Conservation (phyloP, 2,113 vertebrate species). For the Mirza zaza region DNA sequence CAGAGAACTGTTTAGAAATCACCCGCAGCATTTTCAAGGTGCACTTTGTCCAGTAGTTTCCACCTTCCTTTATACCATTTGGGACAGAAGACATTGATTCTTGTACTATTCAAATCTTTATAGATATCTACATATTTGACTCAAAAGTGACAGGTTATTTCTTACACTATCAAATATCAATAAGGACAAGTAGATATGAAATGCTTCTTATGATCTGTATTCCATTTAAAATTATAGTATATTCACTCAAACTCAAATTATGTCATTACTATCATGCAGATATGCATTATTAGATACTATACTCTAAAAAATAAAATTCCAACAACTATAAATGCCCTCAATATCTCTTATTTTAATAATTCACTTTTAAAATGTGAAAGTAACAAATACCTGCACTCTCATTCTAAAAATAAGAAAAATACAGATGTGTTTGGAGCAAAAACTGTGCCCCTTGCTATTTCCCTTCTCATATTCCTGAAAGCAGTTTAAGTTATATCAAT, state of each 20-base stretch:
- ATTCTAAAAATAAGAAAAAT: neutral
- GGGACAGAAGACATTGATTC: neutral
- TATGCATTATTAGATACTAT: neutral
- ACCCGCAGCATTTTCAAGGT: neutral
- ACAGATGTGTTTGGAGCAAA: neutral
- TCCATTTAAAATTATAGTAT: neutral
- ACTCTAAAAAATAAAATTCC: neutral
- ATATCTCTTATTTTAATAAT: neutral
- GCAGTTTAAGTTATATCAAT: neutral
- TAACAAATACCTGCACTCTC: fast-evolving
- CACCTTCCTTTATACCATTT: neutral
- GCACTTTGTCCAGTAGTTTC: neutral
- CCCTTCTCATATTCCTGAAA: neutral
- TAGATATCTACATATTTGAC: neutral
- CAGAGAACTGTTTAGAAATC: neutral
- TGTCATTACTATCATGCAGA: neutral
- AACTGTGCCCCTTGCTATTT: neutral
- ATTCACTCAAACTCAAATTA: neutral
- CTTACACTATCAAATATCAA: neutral
- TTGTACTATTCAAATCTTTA: neutral
- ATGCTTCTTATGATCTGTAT: neutral
- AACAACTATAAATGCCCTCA: neutral
- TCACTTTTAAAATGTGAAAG: neutral
- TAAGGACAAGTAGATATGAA: neutral
- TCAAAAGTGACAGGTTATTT: neutral